A percentile compares a stretch with the other conserved stretches of the same genome.
phyloP scores from a whole-genome alignment of 2,797 vertebrate genomes.

The Decapterus maruadsi region DNA sequence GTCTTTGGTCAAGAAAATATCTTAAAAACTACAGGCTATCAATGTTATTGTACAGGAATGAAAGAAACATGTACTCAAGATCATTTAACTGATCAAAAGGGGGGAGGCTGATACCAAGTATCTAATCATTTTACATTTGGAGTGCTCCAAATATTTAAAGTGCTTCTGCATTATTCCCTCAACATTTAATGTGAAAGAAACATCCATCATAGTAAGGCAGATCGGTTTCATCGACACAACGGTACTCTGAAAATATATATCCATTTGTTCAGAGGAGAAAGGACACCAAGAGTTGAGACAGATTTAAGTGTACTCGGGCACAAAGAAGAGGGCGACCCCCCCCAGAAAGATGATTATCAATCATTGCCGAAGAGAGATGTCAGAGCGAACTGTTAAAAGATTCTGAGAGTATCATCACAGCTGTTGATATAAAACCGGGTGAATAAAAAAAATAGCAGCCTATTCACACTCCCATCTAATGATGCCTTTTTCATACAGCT shows the following conservation, averaged over 20 bases:
- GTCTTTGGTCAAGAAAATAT: slow-evolving; percentile 90
- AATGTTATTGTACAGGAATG: slow-evolving; percentile 82
- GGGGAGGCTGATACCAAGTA: slow-evolving; percentile 93
- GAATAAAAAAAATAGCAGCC: slow-evolving; percentile 85
- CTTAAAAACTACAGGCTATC: slow-evolving; percentile 84
- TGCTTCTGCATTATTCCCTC: slow-evolving; percentile 90
- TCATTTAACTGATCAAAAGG: slow-evolving; percentile 99
- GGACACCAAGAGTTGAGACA: slow-evolving; percentile 52
- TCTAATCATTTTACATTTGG: slow-evolving; percentile 92
- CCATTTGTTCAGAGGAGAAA: slow-evolving; percentile 67
- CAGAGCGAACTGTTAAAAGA: slow-evolving; percentile 43
- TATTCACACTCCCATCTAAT: slow-evolving; percentile 81
- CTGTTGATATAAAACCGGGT: slow-evolving; percentile 72
- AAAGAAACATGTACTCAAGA: slow-evolving; percentile 84
- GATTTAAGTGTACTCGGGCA: slow-evolving; percentile 43
- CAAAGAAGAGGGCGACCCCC: slow-evolving; percentile 51
- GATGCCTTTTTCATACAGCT: slow-evolving; percentile 71
- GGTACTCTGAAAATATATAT: slow-evolving; percentile 52
- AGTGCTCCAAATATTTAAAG: slow-evolving; percentile 96
- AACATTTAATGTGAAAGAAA: slow-evolving; percentile 81
- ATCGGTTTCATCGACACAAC: slow-evolving; percentile 70
- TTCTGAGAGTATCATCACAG: slow-evolving; percentile 67
- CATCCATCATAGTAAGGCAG: slow-evolving; percentile 86
- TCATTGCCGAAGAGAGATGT: slow-evolving; percentile 46
- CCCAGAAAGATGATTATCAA: slow-evolving; percentile 53